Percentiles rank a stretch among this genome's conserved stretches.
Evolutionary conservation across 2,113 vertebrate genomes (phyloP).

Genomic region (Vidua chalybeata): DNA sequence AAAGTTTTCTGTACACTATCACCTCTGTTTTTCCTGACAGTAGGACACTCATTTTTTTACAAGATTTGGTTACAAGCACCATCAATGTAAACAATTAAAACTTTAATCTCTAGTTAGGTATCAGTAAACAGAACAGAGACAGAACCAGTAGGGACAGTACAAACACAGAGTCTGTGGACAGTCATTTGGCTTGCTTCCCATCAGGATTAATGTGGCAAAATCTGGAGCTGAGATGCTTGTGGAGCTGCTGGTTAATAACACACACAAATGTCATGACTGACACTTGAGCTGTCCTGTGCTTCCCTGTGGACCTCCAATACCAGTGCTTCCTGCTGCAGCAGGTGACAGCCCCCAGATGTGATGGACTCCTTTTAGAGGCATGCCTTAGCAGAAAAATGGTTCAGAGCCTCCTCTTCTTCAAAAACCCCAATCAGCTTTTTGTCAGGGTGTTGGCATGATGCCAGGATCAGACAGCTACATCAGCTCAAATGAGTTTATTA

Average conservation of each 20-base stretch:
- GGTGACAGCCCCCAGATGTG: neutral
- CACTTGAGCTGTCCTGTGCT: neutral
- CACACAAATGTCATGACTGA: neutral
- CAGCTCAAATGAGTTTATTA: neutral
- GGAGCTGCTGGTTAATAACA: neutral
- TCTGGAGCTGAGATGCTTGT: neutral
- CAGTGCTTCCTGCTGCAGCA: neutral
- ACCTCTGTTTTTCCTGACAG: neutral
- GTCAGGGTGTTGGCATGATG: neutral
- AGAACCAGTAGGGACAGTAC: neutral
- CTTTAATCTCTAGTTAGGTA: neutral
- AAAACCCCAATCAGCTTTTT: neutral
- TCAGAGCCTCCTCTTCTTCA: neutral
- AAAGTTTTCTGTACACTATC: neutral
- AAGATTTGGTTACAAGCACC: conserved; percentile 10
- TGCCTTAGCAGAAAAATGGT: neutral
- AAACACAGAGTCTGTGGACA: neutral
- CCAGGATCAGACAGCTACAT: neutral
- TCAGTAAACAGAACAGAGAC: neutral
- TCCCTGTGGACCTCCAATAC: neutral
- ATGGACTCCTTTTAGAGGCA: neutral
- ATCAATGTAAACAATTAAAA: conserved; percentile 22
- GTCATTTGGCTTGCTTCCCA: neutral
- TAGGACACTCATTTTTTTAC: neutral
- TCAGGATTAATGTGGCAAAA: neutral